These are phyloP conservation scores for Pseudomyrmex dendroicus DNA, from an alignment of 1,140 invertebrate species.

Conservation along the genomic window DNA sequence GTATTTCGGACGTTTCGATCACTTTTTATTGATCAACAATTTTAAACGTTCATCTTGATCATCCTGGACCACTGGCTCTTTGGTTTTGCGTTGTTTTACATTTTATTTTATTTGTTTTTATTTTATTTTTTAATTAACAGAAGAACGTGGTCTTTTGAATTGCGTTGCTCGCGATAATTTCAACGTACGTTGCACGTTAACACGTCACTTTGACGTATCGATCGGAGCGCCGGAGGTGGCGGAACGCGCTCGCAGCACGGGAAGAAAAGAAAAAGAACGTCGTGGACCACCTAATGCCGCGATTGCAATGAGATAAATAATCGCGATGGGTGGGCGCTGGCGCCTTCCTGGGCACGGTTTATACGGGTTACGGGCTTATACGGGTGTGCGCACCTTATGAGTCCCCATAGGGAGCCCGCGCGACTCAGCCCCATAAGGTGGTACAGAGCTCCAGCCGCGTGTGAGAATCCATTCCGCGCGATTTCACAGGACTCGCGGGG, in stretches of 20 bases:
- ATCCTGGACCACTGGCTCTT: too few relatives aligned
- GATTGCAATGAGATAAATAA: slow-evolving; percentile 80
- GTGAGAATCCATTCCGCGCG: slow-evolving; percentile 83
- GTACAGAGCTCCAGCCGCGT: slow-evolving; percentile 81
- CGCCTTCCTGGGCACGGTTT: slow-evolving; percentile 56
- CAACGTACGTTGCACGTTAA: background rate
- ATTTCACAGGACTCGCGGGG: slow-evolving; percentile 81
- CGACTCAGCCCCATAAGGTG: slow-evolving; percentile 76
- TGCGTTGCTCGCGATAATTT: too few relatives aligned
- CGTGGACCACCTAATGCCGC: slow-evolving; percentile 76
- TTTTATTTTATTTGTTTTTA: too few relatives aligned
- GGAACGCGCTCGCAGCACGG: slow-evolving; percentile 8
- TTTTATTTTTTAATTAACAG: too few relatives aligned
- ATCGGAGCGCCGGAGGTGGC: slow-evolving; percentile 15
- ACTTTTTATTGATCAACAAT: too few relatives aligned
- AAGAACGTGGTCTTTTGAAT: too few relatives aligned
- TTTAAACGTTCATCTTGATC: too few relatives aligned
- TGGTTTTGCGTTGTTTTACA: too few relatives aligned
- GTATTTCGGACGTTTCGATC: too few relatives aligned
- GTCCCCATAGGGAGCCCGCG: slow-evolving; percentile 69
- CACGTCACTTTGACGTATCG: background rate
- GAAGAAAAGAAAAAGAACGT: background rate
- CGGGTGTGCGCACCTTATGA: slow-evolving; percentile 62
- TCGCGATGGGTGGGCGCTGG: slow-evolving; percentile 79
- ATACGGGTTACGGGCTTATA: slow-evolving; percentile 59